A percentile compares a stretch with the other conserved stretches of the same genome.
Evolutionary conservation across 2,888 invertebrate genomes (phyloP).

Genomic region (Coenonympha glycerion): DNA sequence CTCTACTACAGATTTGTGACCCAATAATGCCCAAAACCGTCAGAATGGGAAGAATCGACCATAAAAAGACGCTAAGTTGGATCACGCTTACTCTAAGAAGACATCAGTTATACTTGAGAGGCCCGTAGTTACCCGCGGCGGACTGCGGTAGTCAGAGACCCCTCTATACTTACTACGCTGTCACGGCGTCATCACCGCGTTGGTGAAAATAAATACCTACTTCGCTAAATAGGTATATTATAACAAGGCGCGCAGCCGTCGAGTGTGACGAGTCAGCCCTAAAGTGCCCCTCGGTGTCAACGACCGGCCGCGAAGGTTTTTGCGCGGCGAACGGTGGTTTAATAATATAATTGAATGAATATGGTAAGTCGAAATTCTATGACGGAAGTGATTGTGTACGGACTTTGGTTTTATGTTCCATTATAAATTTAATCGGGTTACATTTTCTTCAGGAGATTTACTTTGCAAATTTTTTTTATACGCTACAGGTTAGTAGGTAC

Average conservation of each 20-base stretch:
- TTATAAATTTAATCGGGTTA: conserved; percentile 4
- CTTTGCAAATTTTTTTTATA: neutral
- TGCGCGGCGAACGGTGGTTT: conserved; percentile 65
- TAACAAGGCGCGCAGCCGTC: conserved; percentile 47
- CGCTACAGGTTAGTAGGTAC: neutral
- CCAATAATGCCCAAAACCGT: too few species aligned
- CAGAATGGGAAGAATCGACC: too few species aligned
- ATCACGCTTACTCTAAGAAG: too few species aligned
- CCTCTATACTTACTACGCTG: conserved; percentile 27
- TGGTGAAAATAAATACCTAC: conserved; percentile 35
- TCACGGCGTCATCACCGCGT: conserved; percentile 25
- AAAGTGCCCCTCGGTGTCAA: conserved; percentile 70
- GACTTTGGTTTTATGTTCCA: conserved; percentile 14
- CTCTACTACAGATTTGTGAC: too few species aligned
- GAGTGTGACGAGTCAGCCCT: conserved; percentile 66
- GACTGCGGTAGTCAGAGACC: neutral
- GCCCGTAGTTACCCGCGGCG: too few species aligned
- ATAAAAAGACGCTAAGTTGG: too few species aligned
- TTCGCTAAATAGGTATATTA: conserved; percentile 39
- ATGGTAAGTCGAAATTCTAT: conserved; percentile 57
- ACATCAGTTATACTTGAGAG: too few species aligned
- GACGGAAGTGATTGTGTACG: conserved; percentile 23
- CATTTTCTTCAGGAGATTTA: neutral
- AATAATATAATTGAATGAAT: conserved; percentile 65
- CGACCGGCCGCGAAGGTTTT: conserved; percentile 68